Conservation (phyloP, 1,140 invertebrate species). For the Hirudo medicinalis region DNA sequence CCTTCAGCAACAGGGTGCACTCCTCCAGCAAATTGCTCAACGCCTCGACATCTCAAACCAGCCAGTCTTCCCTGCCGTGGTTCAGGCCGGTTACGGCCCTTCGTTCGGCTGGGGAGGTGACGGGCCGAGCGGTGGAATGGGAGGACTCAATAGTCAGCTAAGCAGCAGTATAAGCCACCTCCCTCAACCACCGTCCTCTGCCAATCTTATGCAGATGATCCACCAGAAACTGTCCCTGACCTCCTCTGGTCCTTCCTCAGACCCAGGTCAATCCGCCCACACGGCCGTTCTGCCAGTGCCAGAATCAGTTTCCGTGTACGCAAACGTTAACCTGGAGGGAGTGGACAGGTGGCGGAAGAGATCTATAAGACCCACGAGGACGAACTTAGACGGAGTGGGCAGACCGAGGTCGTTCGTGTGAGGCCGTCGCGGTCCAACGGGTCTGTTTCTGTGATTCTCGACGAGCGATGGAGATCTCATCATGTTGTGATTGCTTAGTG, state of each 20-base stretch:
- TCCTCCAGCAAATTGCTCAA: too few species aligned
- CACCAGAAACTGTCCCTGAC: slow-evolving; percentile 2
- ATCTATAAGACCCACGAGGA: slow-evolving; percentile 4
- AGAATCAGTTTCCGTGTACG: background rate
- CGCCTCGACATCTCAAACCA: too few species aligned
- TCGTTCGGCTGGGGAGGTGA: background rate
- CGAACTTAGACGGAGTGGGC: too few species aligned
- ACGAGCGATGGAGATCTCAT: too few species aligned
- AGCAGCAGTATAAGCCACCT: background rate
- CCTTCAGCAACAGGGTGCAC: too few species aligned
- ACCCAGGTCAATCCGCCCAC: background rate
- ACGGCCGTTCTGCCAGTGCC: background rate
- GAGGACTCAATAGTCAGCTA: background rate
- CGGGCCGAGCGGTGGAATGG: background rate
- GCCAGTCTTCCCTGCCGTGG: too few species aligned
- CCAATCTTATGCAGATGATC: too few species aligned
- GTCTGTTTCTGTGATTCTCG: too few species aligned
- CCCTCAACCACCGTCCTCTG: background rate
- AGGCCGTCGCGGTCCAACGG: too few species aligned
- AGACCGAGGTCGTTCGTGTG: too few species aligned
- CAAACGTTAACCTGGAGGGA: background rate
- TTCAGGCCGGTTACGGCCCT: too few species aligned
- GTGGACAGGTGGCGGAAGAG: slow-evolving; percentile 4
- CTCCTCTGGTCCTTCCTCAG: background rate
- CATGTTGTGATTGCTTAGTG: too few species aligned